A percentile compares a stretch with the other conserved stretches of the same genome.
These are phyloP conservation scores for Amblyjoppa proteus DNA, from an alignment of 2,888 invertebrate species.

Conservation along the genomic window DNA sequence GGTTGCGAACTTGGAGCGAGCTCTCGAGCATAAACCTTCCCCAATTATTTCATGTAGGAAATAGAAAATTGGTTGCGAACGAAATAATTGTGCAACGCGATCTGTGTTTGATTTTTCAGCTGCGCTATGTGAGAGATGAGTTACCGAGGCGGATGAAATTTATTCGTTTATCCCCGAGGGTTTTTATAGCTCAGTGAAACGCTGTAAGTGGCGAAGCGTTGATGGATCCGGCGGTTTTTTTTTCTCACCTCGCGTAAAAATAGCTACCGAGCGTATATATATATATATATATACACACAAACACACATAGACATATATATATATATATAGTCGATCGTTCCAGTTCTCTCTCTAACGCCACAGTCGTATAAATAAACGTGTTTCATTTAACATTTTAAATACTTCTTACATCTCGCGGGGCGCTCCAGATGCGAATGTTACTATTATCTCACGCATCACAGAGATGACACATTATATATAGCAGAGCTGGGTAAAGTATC, in stretches of 20 bases:
- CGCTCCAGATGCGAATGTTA: slow-evolving; percentile 41
- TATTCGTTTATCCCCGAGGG: background rate
- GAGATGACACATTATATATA: background rate
- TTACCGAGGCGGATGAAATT: slow-evolving; percentile 13
- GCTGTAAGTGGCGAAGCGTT: slow-evolving; percentile 49
- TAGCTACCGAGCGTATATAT: slow-evolving; percentile 50
- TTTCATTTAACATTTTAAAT: slow-evolving; percentile 66
- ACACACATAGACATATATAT: no score
- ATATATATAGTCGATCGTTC: slow-evolving; percentile 35
- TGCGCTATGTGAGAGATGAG: slow-evolving; percentile 7
- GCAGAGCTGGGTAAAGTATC: no score
- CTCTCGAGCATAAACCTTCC: no score
- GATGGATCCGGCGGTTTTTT: slow-evolving; percentile 60
- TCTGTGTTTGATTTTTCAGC: slow-evolving; percentile 1
- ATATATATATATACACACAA: background rate
- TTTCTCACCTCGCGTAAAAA: slow-evolving; percentile 63
- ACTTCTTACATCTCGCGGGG: slow-evolving; percentile 61
- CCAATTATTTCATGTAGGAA: no score
- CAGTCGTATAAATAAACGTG: slow-evolving; percentile 71
- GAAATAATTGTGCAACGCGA: slow-evolving; percentile 2
- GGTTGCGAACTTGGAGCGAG: no score
- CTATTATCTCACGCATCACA: slow-evolving; percentile 19
- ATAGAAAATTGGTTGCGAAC: background rate
- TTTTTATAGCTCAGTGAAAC: slow-evolving; percentile 41
- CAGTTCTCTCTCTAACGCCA: slow-evolving; percentile 59